A percentile compares a stretch with the other conserved stretches of the same genome.
These are phyloP conservation scores for Tragelaphus buxtoni DNA, from an alignment of 2,113 vertebrate genomes.

Conservation along the genomic window DNA sequence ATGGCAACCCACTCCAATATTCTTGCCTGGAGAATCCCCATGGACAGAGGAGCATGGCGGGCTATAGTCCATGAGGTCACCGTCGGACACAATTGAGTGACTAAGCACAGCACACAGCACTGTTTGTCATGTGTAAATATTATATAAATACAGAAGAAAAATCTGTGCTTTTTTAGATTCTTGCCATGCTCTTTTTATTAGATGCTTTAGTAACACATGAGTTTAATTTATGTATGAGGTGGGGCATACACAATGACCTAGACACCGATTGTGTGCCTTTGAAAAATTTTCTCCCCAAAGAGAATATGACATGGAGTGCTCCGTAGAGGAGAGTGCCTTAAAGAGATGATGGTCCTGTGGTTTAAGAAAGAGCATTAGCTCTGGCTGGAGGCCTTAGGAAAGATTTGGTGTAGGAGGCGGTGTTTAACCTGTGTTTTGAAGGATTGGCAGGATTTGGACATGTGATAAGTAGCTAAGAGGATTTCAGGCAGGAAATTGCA, in stretches of 20 bases:
- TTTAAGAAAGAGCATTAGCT: background rate
- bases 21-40: background rate
- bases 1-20: background rate
- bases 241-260: background rate
- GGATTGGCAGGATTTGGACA: slow-evolving; percentile 36
- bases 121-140: background rate
- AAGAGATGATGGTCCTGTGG: background rate
- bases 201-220: background rate
- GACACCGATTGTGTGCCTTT: background rate
- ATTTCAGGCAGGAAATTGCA: slow-evolving; percentile 53
- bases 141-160: background rate
- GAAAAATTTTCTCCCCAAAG: background rate
- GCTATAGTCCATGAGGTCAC: background rate
- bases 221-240: slow-evolving; percentile 25
- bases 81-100: background rate
- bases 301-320: background rate
- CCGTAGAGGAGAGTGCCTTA: background rate
- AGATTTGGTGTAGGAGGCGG: background rate
- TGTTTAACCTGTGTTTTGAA: slow-evolving; percentile 22
- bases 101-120: background rate
- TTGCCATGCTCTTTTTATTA: slow-evolving; percentile 4
- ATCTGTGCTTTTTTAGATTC: background rate
- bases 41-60: background rate
- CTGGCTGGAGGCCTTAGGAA: background rate
- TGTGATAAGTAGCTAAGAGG: slow-evolving; percentile 44